Percentiles rank a stretch among this genome's conserved stretches.
These are phyloP conservation scores for Percopsis omiscomaycus DNA, from an alignment of 2,797 vertebrate genomes.

Conservation along the genomic window DNA sequence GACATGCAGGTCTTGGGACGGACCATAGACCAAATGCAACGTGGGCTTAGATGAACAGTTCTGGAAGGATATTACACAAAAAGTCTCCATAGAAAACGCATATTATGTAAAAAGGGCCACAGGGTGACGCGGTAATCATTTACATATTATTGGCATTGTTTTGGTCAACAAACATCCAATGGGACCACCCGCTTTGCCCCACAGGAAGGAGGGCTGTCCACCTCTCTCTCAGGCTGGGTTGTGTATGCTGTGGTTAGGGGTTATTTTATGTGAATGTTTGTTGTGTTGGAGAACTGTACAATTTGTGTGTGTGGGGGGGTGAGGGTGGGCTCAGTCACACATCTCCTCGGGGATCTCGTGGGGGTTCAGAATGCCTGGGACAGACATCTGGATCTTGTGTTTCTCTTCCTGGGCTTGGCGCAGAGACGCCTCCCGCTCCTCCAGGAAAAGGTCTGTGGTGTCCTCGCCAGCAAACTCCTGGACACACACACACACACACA, in stretches of 20 bases:
- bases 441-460: conserved; percentile 94
- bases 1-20: conserved; percentile 90
- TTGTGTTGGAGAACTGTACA: conserved; percentile 55
- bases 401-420: conserved; percentile 98
- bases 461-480: conserved; percentile 98
- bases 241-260: conserved; percentile 60
- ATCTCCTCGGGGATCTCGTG: conserved; percentile 99
- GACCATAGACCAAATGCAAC: conserved; percentile 81
- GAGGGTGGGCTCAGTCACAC: conserved; percentile 86
- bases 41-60: conserved; percentile 83
- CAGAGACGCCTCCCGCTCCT: conserved; percentile 94
- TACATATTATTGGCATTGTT: conserved; percentile 96
- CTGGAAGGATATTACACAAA: conserved; percentile 92
- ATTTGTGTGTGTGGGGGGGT: conserved; percentile 35
- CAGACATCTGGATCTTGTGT: conserved; percentile 98
- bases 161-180: conserved; percentile 94
- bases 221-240: conserved; percentile 66
- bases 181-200: conserved; percentile 77
- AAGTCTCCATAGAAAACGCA: conserved; percentile 94
- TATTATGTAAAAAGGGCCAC: conserved; percentile 98
- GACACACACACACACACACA: background rate
- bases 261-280: conserved; percentile 30
- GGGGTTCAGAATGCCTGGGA: conserved; percentile 98
- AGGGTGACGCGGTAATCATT: conserved; percentile 90
- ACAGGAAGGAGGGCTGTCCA: conserved; percentile 59